Base-by-base conservation (phyloP, 2,797 vertebrate species). In the Dipus sagitta region DNA sequence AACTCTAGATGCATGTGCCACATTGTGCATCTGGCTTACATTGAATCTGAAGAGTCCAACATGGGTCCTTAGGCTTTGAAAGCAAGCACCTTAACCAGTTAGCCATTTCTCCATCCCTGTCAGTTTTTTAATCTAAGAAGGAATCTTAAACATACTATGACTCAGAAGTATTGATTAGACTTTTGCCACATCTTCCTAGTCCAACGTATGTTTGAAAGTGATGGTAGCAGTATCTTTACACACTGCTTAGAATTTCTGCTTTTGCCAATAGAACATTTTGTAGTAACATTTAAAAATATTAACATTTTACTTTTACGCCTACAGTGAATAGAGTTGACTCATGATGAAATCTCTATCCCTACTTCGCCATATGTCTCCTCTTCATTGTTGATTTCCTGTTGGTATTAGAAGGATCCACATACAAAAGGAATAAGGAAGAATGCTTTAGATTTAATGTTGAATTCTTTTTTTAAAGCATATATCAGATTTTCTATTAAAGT, bases 271-370 rank as follows among this genome's bases (percentile, higher is more conserved):
- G 90, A 95, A 96, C 91, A 90, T 96, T 93, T 94, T 92, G 94
- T 96, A 96, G 91, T 94, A 96, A 94, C 95, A 92, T 94, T 97
- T 96, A 94, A 70, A 86, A 92, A 76, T 75, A 87, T 54, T 96
- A 94, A 93, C 94, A 90, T 93, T 95, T 80, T 88, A 88, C 96
- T 95, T 47, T 95, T 75, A 93, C 26, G n/a, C 79, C 93, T 88
- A 28, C 93, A 75, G 60, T 28, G 82, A 77, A 93, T 91, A 92
- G 82, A 78, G 87, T 95, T 95, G 96, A 92, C 78, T 96, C 95
- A 96, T 11, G 32, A 76, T 58, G 76, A 52, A 34, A 52, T 34
- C 54, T 68, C 93, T 18, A 34, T 32, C 80, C 77, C 64, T 64
- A 72, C 71, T 24, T 77, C 42, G 62, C 95, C 95, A 88, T 91